phyloP scores from a whole-genome alignment of 2,888 invertebrate genomes.

The Acleris laterana region DNA sequence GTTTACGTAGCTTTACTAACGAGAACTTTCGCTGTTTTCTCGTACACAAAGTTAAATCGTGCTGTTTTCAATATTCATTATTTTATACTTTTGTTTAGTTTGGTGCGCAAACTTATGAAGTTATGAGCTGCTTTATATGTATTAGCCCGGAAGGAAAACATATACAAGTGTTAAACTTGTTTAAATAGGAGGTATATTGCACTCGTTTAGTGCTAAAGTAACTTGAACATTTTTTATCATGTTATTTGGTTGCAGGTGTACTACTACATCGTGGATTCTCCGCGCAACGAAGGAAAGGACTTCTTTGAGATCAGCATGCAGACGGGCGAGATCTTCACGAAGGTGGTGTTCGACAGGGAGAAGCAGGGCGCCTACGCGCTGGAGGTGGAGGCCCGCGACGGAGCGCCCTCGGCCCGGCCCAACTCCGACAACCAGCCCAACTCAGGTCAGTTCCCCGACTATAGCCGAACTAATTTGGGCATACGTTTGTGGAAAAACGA shows the following conservation, averaged over 20 bases:
- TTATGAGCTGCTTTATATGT: too few relatives aligned
- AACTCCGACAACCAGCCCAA: constrained; percentile 97
- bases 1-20: neutral
- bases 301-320: constrained; percentile 98
- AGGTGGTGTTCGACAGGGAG: constrained; percentile 98
- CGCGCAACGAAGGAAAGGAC: constrained; percentile 96
- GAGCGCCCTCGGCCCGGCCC: constrained; percentile 97
- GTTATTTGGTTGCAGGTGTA: constrained; percentile 87
- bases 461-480: neutral
- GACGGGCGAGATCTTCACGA: constrained; percentile 97
- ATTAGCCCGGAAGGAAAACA: too few relatives aligned
- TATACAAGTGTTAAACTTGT: too few relatives aligned
- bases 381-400: constrained; percentile 98
- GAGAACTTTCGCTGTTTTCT: constrained; percentile 43
- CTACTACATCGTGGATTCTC: constrained; percentile 96
- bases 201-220: too few relatives aligned
- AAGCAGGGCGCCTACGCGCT: constrained; percentile 98
- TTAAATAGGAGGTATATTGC: too few relatives aligned
- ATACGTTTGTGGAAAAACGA: too few relatives aligned
- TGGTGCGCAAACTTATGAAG: too few relatives aligned
- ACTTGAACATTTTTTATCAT: neutral
- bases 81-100: too few relatives aligned
- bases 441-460: constrained; percentile 89
- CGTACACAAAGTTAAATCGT: neutral
- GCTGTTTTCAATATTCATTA: too few relatives aligned